Conservation (phyloP, 2,113 vertebrate species). For the rat (Rattus norvegicus) region GRCr8 NC_086019.1:21399001-21399500, state of each 20-base stretch:
- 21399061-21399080: background rate
- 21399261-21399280: background rate
- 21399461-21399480: no score
- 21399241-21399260: background rate
- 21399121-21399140: background rate
- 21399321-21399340: background rate
- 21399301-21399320: background rate
- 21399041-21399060: no score
- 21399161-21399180: background rate
- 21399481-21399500: background rate
- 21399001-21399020: no score
- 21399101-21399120: slow-evolving; percentile 13
- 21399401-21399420: background rate
- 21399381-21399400: background rate
- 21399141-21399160: background rate
- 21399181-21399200: background rate
- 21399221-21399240: background rate
- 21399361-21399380: background rate
- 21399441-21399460: background rate
- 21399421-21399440: no score
- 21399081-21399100: background rate
- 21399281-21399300: background rate
- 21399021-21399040: no score
- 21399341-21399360: background rate
- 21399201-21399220: background rate